Evolutionary conservation across 2,888 invertebrate species (phyloP).

Genomic region (Campopleginae sp.): DNA sequence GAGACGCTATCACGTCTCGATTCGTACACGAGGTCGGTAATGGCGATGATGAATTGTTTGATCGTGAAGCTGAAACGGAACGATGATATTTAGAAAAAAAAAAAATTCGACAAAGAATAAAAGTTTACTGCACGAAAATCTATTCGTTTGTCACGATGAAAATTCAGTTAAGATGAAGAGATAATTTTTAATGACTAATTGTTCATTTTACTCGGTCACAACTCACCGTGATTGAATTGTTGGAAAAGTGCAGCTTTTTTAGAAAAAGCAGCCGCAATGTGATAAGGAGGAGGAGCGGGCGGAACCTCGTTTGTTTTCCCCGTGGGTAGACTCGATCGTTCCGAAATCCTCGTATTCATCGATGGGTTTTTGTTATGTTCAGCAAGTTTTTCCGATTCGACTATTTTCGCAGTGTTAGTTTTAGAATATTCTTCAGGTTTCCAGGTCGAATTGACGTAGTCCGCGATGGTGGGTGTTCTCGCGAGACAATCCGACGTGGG

Average conservation of each 20-base stretch:
- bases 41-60: slow-evolving; percentile 38
- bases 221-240: slow-evolving; percentile 75
- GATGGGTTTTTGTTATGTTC: slow-evolving; percentile 75
- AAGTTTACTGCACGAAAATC: background rate
- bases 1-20: slow-evolving; percentile 9
- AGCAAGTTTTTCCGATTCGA: slow-evolving; percentile 80
- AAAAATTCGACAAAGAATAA: background rate
- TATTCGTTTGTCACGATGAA: no score
- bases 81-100: background rate
- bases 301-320: slow-evolving; percentile 77
- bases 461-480: slow-evolving; percentile 80
- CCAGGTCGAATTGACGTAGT: slow-evolving; percentile 82
- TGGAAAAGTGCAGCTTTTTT: slow-evolving; percentile 88
- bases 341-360: slow-evolving; percentile 80
- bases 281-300: slow-evolving; percentile 90
- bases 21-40: slow-evolving; percentile 26
- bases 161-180: no score
- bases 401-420: slow-evolving; percentile 80
- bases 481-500: slow-evolving; percentile 79
- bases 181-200: background rate
- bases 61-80: slow-evolving; percentile 33
- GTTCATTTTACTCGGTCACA: background rate
- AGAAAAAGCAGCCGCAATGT: slow-evolving; percentile 93
- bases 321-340: slow-evolving; percentile 76
- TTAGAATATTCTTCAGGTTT: slow-evolving; percentile 82